These are phyloP conservation scores for Mormyrus hasselquistii DNA, from an alignment of 2,797 vertebrate genomes.

Conservation along the genomic window DNA sequence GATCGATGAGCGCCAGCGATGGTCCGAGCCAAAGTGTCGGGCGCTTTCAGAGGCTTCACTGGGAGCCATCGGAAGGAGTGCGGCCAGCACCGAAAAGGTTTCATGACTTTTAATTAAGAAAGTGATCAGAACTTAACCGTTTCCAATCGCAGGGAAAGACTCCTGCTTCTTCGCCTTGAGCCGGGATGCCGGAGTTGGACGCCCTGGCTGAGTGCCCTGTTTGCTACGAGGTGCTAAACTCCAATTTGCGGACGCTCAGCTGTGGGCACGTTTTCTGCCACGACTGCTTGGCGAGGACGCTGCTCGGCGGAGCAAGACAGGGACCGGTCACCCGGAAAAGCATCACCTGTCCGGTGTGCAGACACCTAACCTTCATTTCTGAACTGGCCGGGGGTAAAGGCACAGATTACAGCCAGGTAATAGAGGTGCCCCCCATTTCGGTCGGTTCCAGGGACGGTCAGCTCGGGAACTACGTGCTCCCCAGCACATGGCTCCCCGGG, in stretches of 20 bases:
- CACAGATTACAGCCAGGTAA: conserved; percentile 43
- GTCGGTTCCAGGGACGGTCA: background rate
- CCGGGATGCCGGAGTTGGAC: conserved; percentile 37
- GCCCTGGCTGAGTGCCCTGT: conserved; percentile 76
- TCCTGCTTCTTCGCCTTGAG: background rate
- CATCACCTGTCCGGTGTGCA: conserved; percentile 82
- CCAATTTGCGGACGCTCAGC: conserved; percentile 70
- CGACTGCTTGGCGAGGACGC: conserved; percentile 87
- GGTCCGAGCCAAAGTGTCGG: background rate
- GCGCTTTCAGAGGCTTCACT: background rate
- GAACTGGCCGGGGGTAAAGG: conserved; percentile 36
- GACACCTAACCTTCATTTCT: conserved; percentile 85
- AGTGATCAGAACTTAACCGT: background rate
- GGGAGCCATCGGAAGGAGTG: background rate
- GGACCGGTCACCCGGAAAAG: conserved; percentile 62
- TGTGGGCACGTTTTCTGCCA: conserved; percentile 92
- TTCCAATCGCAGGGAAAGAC: background rate
- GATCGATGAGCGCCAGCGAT: background rate
- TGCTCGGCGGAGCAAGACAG: conserved; percentile 65
- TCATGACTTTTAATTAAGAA: background rate
- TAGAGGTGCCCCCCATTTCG: conserved; percentile 64
- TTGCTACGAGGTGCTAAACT: conserved; percentile 79
- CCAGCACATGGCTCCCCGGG: conserved; percentile 39
- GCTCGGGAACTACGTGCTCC: conserved; percentile 26
- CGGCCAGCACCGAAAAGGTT: background rate